Evolutionary conservation across 2,113 vertebrate species (phyloP).

Genomic region (Chaenocephalus aceratus): DNA sequence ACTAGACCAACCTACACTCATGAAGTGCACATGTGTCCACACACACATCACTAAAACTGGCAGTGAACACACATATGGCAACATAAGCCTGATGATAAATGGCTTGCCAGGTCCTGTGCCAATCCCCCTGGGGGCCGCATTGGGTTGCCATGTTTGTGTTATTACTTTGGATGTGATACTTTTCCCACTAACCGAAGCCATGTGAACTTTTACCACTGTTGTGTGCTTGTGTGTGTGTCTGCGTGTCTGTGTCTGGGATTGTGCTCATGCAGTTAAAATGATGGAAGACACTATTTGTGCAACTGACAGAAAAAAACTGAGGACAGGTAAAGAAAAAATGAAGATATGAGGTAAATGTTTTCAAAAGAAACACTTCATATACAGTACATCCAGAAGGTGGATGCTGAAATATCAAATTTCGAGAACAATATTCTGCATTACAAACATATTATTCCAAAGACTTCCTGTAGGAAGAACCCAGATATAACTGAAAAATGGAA

Average conservation of each 20-base stretch:
- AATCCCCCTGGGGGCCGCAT: slow-evolving; percentile 53
- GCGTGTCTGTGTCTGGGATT: slow-evolving; percentile 30
- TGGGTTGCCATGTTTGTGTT: slow-evolving; percentile 72
- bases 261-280: slow-evolving; percentile 25
- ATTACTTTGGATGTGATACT: slow-evolving; percentile 74
- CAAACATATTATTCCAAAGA: neutral
- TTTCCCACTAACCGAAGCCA: slow-evolving; percentile 76
- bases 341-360: neutral
- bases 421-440: neutral
- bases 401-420: slow-evolving; percentile 8
- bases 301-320: slow-evolving; percentile 26
- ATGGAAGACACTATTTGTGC: slow-evolving; percentile 12
- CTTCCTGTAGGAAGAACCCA: no score
- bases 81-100: slow-evolving; percentile 68
- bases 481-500: neutral
- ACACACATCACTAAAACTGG: slow-evolving; percentile 50
- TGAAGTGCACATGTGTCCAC: slow-evolving; percentile 11
- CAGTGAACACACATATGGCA: slow-evolving; percentile 39
- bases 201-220: slow-evolving; percentile 64
- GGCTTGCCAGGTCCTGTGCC: slow-evolving; percentile 68
- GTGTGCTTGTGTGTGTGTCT: slow-evolving; percentile 35
- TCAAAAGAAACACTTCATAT: neutral
- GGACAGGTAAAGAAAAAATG: neutral
- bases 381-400: neutral
- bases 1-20: neutral